Base-by-base conservation (phyloP, 2,888 invertebrate species). In the Orchestes rusci region DNA sequence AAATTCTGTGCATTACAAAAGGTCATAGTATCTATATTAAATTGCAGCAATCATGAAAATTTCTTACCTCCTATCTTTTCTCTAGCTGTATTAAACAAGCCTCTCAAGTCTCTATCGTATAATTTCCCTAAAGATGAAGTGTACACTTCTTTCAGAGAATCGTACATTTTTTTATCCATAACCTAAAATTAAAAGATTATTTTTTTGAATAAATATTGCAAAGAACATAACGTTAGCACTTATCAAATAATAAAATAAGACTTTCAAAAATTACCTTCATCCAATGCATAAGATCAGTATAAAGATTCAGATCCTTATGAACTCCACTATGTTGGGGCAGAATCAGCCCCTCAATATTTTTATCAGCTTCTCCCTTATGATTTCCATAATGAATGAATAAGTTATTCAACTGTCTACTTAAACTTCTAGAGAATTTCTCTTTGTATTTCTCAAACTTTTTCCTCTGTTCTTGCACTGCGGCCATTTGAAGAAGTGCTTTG, bases 281-380 rank as follows among this genome's bases (percentile, higher is more conserved):
- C 85, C 94, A 89, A 63, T 87, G 84, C 88, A 95, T 91, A 53
- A 95, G 75, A 56, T 91, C 89, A 19, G 86, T 82, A 65, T 93
- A 94, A 13, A 86, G 85, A 59, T 78, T 77, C 50, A 97, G 76
- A 64, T 93, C 91, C 44, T 81, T 79, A 70, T 95, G 95, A 55
- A 91, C 84, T 34, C 78, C 74, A 53, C 77, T 75, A 62, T 90
- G 84, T 55, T 83, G 81, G 0, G 88, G 86, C 53, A 93, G 71
- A 19, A 77, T 75, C 28, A 59, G 69, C 30, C 80, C 79, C 46
- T 70, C 69, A 2, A 68, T 58, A 39, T 59, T 65, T 51, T 70
- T 70, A 48, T 75, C 65, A 13, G 73, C 70, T 56, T 84, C 84
- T 0, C 82, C 83, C 48, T 80, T 73, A 63, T 87, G 75, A 65